phyloP scores from a whole-genome alignment of 2,113 vertebrate species.

The Halichoerus grypus region DNA sequence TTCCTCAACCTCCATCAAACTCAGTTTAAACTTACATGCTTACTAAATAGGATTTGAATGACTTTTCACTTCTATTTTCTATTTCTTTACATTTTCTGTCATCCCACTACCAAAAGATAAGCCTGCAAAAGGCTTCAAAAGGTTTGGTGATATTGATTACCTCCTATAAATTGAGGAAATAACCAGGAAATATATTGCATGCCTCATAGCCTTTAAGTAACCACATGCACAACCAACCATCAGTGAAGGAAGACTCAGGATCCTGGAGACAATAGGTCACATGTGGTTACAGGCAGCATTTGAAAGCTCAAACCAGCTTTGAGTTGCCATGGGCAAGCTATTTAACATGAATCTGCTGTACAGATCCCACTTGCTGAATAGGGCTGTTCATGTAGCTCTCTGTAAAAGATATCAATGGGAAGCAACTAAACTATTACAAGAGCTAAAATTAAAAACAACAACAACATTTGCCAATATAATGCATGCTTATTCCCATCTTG shows the following conservation, averaged over 20 bases:
- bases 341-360: background rate
- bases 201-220: background rate
- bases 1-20: background rate
- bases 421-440: background rate
- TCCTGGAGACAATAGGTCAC: background rate
- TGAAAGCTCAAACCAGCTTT: background rate
- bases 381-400: background rate
- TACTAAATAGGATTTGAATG: background rate
- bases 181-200: background rate
- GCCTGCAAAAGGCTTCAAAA: background rate
- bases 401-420: background rate
- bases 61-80: slow-evolving; percentile 16
- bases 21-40: background rate
- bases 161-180: background rate
- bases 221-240: background rate
- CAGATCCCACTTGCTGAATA: background rate
- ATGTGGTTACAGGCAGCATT: background rate
- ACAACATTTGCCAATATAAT: background rate
- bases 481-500: background rate
- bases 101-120: background rate
- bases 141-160: background rate
- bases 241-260: background rate
- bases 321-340: background rate
- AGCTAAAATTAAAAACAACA: background rate
- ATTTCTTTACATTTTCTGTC: background rate